Base-by-base conservation (phyloP, 2,113 vertebrate species). In the Raja brachyura region DNA sequence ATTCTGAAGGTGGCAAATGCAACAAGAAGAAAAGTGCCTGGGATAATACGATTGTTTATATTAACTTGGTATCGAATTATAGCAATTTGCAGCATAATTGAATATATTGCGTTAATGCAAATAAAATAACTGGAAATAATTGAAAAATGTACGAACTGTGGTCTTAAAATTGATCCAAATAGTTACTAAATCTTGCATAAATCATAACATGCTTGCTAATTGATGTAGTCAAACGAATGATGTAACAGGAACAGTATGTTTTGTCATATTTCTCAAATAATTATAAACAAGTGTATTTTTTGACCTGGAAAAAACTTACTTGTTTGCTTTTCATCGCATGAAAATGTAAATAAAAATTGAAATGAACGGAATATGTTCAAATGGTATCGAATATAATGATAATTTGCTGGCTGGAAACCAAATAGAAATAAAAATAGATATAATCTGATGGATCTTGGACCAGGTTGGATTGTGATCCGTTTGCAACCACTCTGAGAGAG, bases 391-490 rank as follows among this genome's bases (percentile, higher is more conserved):
- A 39, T 90, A 11, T 70, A 22, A 39, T 90, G 16, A 70, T 66
- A 48, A 90, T 90, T 90, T 70, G 5, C 22, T 90, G 18, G n/a
- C 18, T 90, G 31, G 63, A 48, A 86, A n/a, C 28, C 13, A 86
- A 81, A 81, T 54, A 54, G 63, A 11, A 78, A 78, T 31, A 78
- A 90, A 90, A 90, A 11, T 11, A 90, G 88, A 48, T 70, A 68
- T 90, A 90, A 70, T 66, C 88, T 63, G 4, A 90, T 90, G 61
- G 14, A 39, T 20, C 16, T 90, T 90, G 56, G 59, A 86, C 83
- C 83, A 86, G 56, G n/a, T 86, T 61, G 83, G 83, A 28, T 59
- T 86, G 56, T 86, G 83, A 4, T 61, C 83, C 83, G 83, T 86
- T 28, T 86, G 83, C 83, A 63, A 28, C 13, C 83, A 86, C 56